Percentiles rank a stretch among this genome's conserved stretches.
These are phyloP conservation scores for Cervus canadensis DNA, from an alignment of 2,113 vertebrate species.

Conservation along the genomic window DNA sequence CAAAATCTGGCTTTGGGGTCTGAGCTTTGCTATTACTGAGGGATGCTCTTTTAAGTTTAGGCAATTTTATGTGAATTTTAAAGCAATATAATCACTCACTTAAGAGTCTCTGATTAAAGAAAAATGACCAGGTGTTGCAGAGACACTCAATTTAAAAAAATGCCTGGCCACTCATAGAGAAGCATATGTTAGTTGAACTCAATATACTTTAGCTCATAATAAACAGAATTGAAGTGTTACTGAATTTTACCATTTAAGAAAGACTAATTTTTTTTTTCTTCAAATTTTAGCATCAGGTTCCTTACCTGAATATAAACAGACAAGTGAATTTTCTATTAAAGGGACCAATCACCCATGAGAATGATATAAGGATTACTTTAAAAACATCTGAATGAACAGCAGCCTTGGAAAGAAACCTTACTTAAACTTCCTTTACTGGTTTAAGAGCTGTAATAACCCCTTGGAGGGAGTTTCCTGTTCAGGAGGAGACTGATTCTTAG, in stretches of 20 bases:
- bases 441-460: not conserved
- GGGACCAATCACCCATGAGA: not conserved
- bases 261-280: not conserved
- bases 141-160: not conserved
- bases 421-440: not conserved
- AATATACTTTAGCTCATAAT: not conserved
- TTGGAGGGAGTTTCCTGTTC: not conserved
- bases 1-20: not conserved
- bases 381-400: not conserved
- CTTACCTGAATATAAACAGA: not conserved
- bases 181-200: not conserved
- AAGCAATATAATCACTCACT: not conserved
- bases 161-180: not conserved
- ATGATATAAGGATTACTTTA: not conserved
- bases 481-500: not conserved
- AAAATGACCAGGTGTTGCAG: not conserved
- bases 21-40: not conserved
- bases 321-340: not conserved
- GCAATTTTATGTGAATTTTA: not conserved
- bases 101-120: not conserved
- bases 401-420: not conserved
- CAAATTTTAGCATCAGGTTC: not conserved
- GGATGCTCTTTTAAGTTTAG: not conserved
- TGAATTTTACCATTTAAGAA: not conserved
- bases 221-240: not conserved